Evolutionary conservation across 2,888 invertebrate species (phyloP).

Genomic region (Hyalella azteca): DNA sequence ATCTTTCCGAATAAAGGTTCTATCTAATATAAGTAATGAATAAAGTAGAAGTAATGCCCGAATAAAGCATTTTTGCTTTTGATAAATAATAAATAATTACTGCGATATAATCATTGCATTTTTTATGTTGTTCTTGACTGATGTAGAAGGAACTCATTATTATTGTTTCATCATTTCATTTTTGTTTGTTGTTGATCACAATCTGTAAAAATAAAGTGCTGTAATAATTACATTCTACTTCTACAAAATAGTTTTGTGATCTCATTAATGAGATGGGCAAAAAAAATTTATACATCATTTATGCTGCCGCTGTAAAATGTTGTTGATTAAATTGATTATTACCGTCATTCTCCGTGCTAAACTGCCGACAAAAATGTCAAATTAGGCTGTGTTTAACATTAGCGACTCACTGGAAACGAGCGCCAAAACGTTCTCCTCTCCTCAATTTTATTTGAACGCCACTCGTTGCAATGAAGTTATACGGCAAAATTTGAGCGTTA

Average conservation of each 20-base stretch:
- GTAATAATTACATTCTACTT: too few relatives aligned
- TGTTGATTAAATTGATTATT: constrained; percentile 6
- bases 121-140: too few relatives aligned
- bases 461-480: constrained; percentile 11
- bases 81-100: too few relatives aligned
- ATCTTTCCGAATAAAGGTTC: too few relatives aligned
- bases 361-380: constrained; percentile 19
- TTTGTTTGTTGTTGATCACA: too few relatives aligned
- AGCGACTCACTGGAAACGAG: not conserved
- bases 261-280: not conserved
- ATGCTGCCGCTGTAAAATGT: not conserved
- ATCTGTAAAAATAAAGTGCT: too few relatives aligned
- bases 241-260: not conserved
- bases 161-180: too few relatives aligned
- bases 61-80: too few relatives aligned
- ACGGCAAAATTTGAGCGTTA: not conserved
- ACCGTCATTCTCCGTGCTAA: constrained; percentile 4
- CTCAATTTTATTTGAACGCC: constrained; percentile 15
- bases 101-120: too few relatives aligned
- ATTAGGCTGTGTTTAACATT: constrained; percentile 33
- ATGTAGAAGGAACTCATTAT: too few relatives aligned
- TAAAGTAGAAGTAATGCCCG: too few relatives aligned
- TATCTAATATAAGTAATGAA: too few relatives aligned
- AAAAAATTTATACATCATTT: not conserved
- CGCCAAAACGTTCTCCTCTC: not conserved